Evolutionary conservation across 1,140 invertebrate genomes (phyloP).

Genomic region (Neodiprion lecontei): DNA sequence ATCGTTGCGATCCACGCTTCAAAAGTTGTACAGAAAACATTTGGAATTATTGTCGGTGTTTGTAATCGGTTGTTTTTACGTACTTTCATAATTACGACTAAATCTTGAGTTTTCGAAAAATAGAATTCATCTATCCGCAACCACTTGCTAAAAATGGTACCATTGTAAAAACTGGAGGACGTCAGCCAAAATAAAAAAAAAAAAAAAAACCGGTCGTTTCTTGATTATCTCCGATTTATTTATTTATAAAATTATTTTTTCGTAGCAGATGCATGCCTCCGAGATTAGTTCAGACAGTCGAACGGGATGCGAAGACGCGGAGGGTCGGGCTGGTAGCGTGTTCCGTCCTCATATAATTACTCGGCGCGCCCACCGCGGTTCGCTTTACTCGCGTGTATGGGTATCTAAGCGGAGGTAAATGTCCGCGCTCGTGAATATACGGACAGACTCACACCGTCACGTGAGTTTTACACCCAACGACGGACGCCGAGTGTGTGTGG

Average conservation of each 20-base stretch:
- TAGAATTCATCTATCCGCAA: too few species aligned
- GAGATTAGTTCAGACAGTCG: too few species aligned
- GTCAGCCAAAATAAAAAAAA: not conserved
- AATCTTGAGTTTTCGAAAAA: too few species aligned
- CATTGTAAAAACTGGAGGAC: not conserved
- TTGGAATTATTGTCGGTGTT: too few species aligned
- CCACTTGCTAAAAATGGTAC: too few species aligned
- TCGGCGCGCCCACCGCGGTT: constrained; percentile 23
- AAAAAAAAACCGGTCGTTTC: constrained; percentile 6
- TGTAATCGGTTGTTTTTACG: too few species aligned
- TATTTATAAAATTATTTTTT: too few species aligned
- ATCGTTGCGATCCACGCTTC: too few species aligned
- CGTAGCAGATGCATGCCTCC: too few species aligned
- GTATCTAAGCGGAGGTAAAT: not conserved
- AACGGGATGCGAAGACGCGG: constrained; percentile 4
- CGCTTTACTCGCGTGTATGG: not conserved
- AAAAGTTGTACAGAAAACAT: too few species aligned
- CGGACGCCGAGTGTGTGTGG: constrained; percentile 10
- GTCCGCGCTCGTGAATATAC: too few species aligned
- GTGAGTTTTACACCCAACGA: not conserved
- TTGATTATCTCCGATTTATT: not conserved
- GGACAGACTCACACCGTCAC: not conserved
- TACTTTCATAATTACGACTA: too few species aligned
- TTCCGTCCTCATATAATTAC: constrained; percentile 53
- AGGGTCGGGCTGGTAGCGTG: constrained; percentile 33